A percentile compares a stretch with the other conserved stretches of the same genome.
Conservation (phyloP, 2,888 invertebrate species). For the Coelopa pilipes region DNA sequence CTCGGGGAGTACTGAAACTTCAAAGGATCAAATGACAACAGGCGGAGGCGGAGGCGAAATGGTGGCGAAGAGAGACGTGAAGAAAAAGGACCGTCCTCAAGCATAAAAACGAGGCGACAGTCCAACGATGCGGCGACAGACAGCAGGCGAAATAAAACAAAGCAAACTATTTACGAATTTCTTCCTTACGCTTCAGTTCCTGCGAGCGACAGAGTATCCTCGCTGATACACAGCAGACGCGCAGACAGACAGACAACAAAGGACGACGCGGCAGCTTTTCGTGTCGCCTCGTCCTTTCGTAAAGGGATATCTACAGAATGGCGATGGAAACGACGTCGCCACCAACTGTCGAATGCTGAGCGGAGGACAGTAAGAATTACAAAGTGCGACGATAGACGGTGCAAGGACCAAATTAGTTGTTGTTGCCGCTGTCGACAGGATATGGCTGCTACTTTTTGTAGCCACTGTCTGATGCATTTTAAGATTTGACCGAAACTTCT, state of each 20-base stretch:
- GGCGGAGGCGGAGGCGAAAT: not conserved
- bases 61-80: no score
- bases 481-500: no score
- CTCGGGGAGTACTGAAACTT: slow-evolving; percentile 5
- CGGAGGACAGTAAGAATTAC: not conserved
- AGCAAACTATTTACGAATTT: slow-evolving; percentile 23
- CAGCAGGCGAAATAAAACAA: slow-evolving; percentile 18
- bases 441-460: no score
- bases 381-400: not conserved
- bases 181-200: slow-evolving; percentile 24
- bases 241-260: not conserved
- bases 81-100: not conserved
- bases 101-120: not conserved
- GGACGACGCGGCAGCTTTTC: not conserved
- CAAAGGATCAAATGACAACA: slow-evolving; percentile 34
- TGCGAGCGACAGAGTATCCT: not conserved
- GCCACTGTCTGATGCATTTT: no score
- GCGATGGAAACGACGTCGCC: not conserved
- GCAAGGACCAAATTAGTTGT: slow-evolving; percentile 7
- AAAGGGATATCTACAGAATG: slow-evolving; percentile 28
- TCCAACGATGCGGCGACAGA: not conserved
- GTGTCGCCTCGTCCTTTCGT: slow-evolving; percentile 3
- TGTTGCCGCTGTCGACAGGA: not conserved
- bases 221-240: not conserved
- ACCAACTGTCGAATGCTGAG: not conserved